phyloP scores from a whole-genome alignment of 1,140 invertebrate genomes.

The Meteorus sp. region DNA sequence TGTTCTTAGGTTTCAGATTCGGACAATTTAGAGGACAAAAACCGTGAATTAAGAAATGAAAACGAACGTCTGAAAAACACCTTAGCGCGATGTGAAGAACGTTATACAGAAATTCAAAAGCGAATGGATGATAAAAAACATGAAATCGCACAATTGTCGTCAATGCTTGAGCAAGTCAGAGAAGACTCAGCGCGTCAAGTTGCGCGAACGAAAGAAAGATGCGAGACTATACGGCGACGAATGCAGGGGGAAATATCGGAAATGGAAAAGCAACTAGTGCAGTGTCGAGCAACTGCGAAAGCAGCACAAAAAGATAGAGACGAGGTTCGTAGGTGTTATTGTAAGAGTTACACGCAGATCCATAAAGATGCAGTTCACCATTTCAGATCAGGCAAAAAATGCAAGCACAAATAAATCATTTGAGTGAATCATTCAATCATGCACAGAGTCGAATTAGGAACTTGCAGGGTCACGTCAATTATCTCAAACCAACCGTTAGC shows the following conservation, averaged over 20 bases:
- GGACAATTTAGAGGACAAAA: constrained; percentile 58
- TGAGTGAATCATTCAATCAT: constrained; percentile 70
- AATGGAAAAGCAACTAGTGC: constrained; percentile 67
- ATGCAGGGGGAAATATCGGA: constrained; percentile 68
- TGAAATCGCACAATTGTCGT: constrained; percentile 64
- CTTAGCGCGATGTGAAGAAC: constrained; percentile 50
- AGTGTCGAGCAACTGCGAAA: constrained; percentile 64
- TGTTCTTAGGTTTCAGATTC: constrained; percentile 46
- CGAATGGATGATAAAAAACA: constrained; percentile 53
- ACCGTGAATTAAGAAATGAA: constrained; percentile 55
- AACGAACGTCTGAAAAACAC: constrained; percentile 58
- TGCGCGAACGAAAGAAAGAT: constrained; percentile 67
- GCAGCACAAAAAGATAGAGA: constrained; percentile 69
- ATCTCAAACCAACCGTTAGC: constrained; percentile 62
- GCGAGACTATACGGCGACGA: constrained; percentile 63
- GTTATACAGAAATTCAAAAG: constrained; percentile 41
- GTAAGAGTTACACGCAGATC: too few relatives aligned
- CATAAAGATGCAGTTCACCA: too few relatives aligned
- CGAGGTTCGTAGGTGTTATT: constrained; percentile 60
- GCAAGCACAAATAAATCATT: constrained; percentile 67
- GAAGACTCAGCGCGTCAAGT: constrained; percentile 74
- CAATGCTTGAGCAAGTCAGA: constrained; percentile 68
- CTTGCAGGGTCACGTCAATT: constrained; percentile 67
- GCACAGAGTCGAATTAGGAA: constrained; percentile 67
- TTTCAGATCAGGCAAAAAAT: constrained; percentile 66